Evolutionary conservation across 2,113 vertebrate species (phyloP), one percentile per base, ranked within the genome.

Genomic region (Plecturocebus donacophilus): DNA sequence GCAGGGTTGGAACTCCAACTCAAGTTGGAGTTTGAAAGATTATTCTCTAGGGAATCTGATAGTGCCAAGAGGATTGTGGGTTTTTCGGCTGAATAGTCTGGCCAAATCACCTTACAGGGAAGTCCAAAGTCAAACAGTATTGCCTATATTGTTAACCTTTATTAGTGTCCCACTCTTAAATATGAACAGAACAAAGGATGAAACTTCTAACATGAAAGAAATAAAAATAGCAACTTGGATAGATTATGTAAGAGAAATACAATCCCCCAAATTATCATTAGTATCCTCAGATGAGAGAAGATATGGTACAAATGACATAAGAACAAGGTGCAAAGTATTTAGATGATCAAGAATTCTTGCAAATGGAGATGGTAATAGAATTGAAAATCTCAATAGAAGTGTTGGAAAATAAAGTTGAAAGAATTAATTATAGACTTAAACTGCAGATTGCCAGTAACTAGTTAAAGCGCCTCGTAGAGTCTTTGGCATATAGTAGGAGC

Each of bases 381-480:
- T 45, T 68, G 68, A 88, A 88, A 83, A 83, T 88, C 45, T 83
- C 45, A 83, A 32, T 76, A 40, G 76, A 73, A 82, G 68, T 35
- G 20, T 79, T 85, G 13, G 38, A 66, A 92, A 96, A 38, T 82
- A 87, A 87, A 75, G 20, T 92, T 68, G 40, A 93, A 96, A 83
- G 79, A 79, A 86, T 49, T 58, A 20, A 76, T 56, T n/a, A 30
- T 83, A 11, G 38, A 32, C 61, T 64, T 64, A 64, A 64, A 64
- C 61, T 64, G 58, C 27, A 79, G 70, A 79, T 56, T 56, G 77
- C 45, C 45, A 84, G 23, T 80, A 47, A 94, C 71, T 49, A 68
- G 30, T 17, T 84, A 45, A 81, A 91, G 40, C 49, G 76, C 35
- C 42, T 86, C 23, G 61, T 52, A 77, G 30, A 52, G 23, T 88